Percentiles rank a stretch among this genome's conserved stretches.
Conservation (phyloP, 2,888 invertebrate genomes). For the Brachyopa scutellaris region DNA sequence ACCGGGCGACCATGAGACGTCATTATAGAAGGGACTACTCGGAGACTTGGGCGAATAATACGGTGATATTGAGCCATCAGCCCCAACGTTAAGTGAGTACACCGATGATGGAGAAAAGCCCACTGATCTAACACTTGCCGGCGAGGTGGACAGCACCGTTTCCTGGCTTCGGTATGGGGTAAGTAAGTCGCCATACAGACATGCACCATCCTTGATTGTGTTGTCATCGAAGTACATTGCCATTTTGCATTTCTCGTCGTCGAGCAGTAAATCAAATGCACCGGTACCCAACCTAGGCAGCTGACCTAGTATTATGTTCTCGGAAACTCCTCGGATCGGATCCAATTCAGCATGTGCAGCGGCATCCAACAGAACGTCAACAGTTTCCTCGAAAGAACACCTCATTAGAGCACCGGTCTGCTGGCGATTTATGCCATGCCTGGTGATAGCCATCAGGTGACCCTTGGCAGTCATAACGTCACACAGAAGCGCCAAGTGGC, state of each 20-base stretch:
- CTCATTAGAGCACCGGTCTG: constrained; percentile 98
- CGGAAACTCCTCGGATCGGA: constrained; percentile 97
- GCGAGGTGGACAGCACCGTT: constrained; percentile 32
- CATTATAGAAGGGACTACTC: constrained; percentile 32
- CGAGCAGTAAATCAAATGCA: constrained; percentile 95
- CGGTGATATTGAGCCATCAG: constrained; percentile 44
- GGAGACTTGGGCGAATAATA: constrained; percentile 72
- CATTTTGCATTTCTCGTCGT: constrained; percentile 97
- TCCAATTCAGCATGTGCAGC: constrained; percentile 97
- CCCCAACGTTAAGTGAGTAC: constrained; percentile 24
- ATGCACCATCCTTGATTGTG: constrained; percentile 77
- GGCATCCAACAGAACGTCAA: constrained; percentile 97
- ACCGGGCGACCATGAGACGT: constrained; percentile 81
- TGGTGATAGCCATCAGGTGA: constrained; percentile 99
- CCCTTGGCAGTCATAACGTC: constrained; percentile 99
- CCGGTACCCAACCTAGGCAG: constrained; percentile 96
- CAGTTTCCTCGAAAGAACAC: constrained; percentile 98
- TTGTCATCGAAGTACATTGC: constrained; percentile 96
- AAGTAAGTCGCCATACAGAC: constrained; percentile 63
- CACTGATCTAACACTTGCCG: constrained; percentile 54
- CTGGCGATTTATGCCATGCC: constrained; percentile 98
- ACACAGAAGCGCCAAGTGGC: constrained; percentile 97
- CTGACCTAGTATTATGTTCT: constrained; percentile 98
- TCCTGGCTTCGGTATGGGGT: constrained; percentile 23
- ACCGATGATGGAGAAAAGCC: constrained; percentile 83